A percentile compares a stretch with the other conserved stretches of the same genome.
phyloP scores from a whole-genome alignment of 2,113 vertebrate genomes.

The Oncorhynchus mykiss region DNA sequence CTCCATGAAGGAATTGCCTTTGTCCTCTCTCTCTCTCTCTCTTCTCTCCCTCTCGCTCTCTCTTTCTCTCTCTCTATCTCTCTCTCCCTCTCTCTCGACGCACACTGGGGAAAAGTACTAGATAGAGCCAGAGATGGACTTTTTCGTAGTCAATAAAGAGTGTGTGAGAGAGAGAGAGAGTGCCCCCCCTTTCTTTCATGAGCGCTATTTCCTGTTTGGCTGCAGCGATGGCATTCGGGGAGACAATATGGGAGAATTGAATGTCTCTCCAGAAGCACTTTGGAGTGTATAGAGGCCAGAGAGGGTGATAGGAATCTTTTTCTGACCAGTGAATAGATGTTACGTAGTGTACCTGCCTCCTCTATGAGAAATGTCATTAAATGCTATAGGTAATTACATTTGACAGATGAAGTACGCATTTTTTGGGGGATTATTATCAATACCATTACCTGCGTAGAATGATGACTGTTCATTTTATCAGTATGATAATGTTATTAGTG shows the following conservation, averaged over 20 bases:
- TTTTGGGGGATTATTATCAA: neutral
- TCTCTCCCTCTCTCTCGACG: conserved; percentile 30
- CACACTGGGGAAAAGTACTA: conserved; percentile 56
- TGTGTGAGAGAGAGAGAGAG: conserved; percentile 5
- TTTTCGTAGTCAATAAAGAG: conserved; percentile 49
- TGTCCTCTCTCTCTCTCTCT: conserved; percentile 57
- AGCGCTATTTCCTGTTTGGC: conserved; percentile 59
- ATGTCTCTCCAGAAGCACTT: conserved; percentile 35
- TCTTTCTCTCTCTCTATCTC: neutral
- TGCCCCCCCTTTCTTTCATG: conserved; percentile 28
- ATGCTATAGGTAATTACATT: too few species aligned
- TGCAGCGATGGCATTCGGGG: conserved; percentile 40
- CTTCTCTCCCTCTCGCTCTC: neutral
- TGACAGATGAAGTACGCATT: too few species aligned
- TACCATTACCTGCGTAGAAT: neutral
- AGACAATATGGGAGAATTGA: conserved; percentile 41
- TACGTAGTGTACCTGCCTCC: neutral
- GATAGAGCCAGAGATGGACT: conserved; percentile 34
- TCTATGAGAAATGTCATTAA: too few species aligned
- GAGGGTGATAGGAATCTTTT: neutral
- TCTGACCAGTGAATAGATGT: neutral
- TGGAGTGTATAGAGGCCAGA: neutral
- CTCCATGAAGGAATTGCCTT: conserved; percentile 74
- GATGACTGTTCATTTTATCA: neutral
- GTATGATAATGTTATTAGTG: neutral